Base-by-base conservation (phyloP, 2,797 vertebrate genomes). In the Silurus aristotelis region DNA sequence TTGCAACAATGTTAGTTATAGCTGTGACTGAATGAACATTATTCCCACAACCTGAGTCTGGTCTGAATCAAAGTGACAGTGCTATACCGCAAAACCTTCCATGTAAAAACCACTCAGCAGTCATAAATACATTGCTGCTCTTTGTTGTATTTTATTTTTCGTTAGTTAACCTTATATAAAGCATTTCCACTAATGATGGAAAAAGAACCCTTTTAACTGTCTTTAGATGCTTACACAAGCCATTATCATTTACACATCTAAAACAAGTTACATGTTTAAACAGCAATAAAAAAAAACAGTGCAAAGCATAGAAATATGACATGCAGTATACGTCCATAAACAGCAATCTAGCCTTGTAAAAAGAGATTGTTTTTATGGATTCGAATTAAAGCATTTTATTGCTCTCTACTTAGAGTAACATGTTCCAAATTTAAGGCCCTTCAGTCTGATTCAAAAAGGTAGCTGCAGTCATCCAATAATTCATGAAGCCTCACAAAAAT, bases 41-140 rank as follows among this genome's bases (percentile, higher is more conserved):
- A 94, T 92, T 91, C 93, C 89, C 90, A 92, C 77, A 92, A 90
- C 58, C 86, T 85, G 87, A 55, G 92, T 94, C 93, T 94, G 94
- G 92, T 94, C 90, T 93, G 87, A 93, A 94, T 95, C 94, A 94
- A 87, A 90, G 86, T 87, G 91, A 90, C 78, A 76, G 89, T 88
- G 75, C 80, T 55, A 81, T 91, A 89, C 92, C 92, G 71, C 91
- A 89, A 79, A 89, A 86, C 87, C 67, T 90, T 88, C 88, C 61
- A 66, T 78, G 72, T 67, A 46, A 63, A 82, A 84, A 71, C 60
- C 81, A 55, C 70, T 58, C 25, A 63, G 67, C 82, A 31, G 82
- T 89, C 20, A 87, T 71, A 90, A 90, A 90, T 84, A 58, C 58
- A 31, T 38, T 38, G 19, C 25, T 27, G 46, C 64, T 67, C 48